Evolutionary conservation across 2,888 invertebrate species (phyloP).

Genomic region (Euphydryas editha): DNA sequence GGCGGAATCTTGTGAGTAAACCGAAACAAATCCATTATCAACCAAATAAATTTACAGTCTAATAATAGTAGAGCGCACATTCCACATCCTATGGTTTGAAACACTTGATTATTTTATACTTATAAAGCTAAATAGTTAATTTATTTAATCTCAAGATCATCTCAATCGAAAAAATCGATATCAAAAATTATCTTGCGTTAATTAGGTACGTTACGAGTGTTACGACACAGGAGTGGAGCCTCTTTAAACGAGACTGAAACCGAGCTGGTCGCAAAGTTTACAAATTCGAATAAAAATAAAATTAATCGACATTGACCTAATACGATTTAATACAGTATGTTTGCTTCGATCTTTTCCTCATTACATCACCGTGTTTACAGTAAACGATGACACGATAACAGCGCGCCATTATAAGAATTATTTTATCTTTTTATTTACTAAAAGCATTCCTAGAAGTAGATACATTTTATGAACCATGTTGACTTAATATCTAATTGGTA

Average conservation of each 20-base stretch:
- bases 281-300: background rate
- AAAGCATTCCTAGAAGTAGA: slow-evolving; percentile 14
- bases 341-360: slow-evolving; percentile 51
- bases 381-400: slow-evolving; percentile 48
- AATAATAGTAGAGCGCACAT: too few species aligned
- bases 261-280: too few species aligned
- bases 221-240: background rate
- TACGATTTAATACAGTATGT: slow-evolving; percentile 40
- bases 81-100: too few species aligned
- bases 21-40: too few species aligned
- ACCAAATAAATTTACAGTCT: too few species aligned
- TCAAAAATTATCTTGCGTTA: too few species aligned
- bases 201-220: background rate
- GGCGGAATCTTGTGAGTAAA: too few species aligned
- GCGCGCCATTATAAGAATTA: slow-evolving; percentile 26
- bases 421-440: slow-evolving; percentile 11
- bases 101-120: too few species aligned
- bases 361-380: slow-evolving; percentile 52
- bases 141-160: too few species aligned
- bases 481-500: background rate
- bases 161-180: too few species aligned
- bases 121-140: too few species aligned
- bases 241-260: background rate
- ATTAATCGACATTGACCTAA: slow-evolving; percentile 50
- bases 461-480: slow-evolving; percentile 8